Conservation (phyloP, 1,140 invertebrate genomes). For the Diabrotica undecimpunctata region DNA sequence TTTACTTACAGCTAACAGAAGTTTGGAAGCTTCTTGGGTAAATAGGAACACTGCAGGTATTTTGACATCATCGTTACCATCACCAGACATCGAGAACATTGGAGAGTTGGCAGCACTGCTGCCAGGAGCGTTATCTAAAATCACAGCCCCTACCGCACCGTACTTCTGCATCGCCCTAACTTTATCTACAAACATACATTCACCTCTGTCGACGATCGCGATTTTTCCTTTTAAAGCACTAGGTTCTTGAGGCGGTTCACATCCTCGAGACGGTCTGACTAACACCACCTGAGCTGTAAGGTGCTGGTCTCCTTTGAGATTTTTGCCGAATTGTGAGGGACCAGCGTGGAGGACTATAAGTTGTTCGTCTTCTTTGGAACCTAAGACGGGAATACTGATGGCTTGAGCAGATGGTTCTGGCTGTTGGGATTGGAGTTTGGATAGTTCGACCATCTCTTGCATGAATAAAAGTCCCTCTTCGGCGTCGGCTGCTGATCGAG, state of each 20-base stretch:
- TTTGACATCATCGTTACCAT: slow-evolving; percentile 80
- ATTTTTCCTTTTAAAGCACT: slow-evolving; percentile 66
- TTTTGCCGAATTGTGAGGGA: slow-evolving; percentile 87
- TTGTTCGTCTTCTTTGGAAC: slow-evolving; percentile 37
- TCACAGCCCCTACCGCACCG: slow-evolving; percentile 81
- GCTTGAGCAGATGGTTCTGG: slow-evolving; percentile 57
- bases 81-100: slow-evolving; percentile 95
- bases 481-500: slow-evolving; percentile 77
- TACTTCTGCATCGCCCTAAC: slow-evolving; percentile 71
- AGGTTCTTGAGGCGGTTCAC: slow-evolving; percentile 61
- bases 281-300: slow-evolving; percentile 61
- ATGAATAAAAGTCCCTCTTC: slow-evolving; percentile 93
- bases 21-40: slow-evolving; percentile 66
- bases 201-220: slow-evolving; percentile 79
- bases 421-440: slow-evolving; percentile 65
- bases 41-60: slow-evolving; percentile 93
- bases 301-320: slow-evolving; percentile 60
- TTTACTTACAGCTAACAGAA: slow-evolving; percentile 56
- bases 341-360: slow-evolving; percentile 67
- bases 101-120: slow-evolving; percentile 69
- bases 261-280: slow-evolving; percentile 68
- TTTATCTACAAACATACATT: slow-evolving; percentile 96
- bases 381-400: slow-evolving; percentile 53
- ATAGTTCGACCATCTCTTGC: slow-evolving; percentile 94
- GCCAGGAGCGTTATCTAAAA: slow-evolving; percentile 80